Evolutionary conservation across 2,888 invertebrate genomes (phyloP).

Genomic region (Invenusta paracnida): DNA sequence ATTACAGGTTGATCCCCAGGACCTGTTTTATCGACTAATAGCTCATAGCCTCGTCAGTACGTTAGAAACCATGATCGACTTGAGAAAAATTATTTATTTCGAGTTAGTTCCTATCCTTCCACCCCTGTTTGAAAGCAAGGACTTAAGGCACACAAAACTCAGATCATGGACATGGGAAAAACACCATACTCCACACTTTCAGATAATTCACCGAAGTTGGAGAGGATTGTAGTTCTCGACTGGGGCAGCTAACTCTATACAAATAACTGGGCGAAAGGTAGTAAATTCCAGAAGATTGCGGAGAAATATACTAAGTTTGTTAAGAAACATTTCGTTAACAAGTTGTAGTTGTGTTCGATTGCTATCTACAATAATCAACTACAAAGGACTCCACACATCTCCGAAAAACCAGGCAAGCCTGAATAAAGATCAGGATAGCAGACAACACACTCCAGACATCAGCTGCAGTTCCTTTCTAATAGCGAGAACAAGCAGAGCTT

Average conservation of each 20-base stretch:
- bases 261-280: neutral
- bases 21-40: neutral
- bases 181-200: neutral
- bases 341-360: neutral
- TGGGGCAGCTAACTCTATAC: neutral
- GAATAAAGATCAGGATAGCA: neutral
- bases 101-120: neutral
- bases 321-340: neutral
- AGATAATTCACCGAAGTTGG: neutral
- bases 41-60: conserved; percentile 10
- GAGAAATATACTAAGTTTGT: neutral
- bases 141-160: neutral
- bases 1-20: neutral
- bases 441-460: neutral
- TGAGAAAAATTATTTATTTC: neutral
- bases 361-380: neutral
- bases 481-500: conserved; percentile 6
- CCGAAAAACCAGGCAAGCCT: neutral
- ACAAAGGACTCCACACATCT: neutral
- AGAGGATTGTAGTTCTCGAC: neutral
- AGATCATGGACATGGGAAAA: neutral
- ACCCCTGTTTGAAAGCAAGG: neutral
- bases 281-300: conserved; percentile 1
- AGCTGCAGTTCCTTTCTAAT: conserved; percentile 12
- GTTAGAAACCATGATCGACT: conserved; percentile 7